Base-by-base conservation (phyloP, 1,140 invertebrate genomes). In the Drosophila mojavensis region DNA sequence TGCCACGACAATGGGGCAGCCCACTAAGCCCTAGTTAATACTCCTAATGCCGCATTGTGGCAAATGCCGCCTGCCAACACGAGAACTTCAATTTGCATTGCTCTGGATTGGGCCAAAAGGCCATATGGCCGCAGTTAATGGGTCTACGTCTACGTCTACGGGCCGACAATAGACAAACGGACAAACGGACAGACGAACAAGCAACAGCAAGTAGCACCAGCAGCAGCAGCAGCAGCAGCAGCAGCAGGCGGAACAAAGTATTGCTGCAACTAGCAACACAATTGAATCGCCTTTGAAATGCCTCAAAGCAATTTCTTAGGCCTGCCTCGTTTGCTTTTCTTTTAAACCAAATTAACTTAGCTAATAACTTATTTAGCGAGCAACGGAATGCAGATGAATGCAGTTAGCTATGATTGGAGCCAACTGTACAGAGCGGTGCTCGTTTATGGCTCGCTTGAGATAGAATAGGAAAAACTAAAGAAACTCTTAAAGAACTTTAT, bases 61-160 rank as follows among this genome's bases (percentile, higher is more conserved):
- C 61, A 28, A 59, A 72, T 65, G 63, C 58, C 11, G 50, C 60
- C 36, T 67, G 62, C 61, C 62, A 39, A 11, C 36, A 39, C 51
- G 30, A 60, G 43, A 73, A 64, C 61, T 72, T 76, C 58, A 66
- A 67, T 75, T 73, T 65, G 58, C 71, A 75, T 73, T 56, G 33
- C 43, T 41, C 45, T 51, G 59, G 24, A 43, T 48, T 48, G 58
- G 51, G 50, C 36, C 71, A 59, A 47, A 45, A 33, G 58, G 60
- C 72, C 65, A 63, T 51, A 75, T 63, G 66, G 36, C 26, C 39
- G 45, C 51, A 58, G 39, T 72, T 61, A 78, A 59, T 64, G 59
- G 63, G 45, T 7, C 54, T 48, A 45, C 41, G 36, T 63, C 60
- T 48, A 17, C 17, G 17, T 17, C 17, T 17, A 17, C 55, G 33